Evolutionary conservation across 2,888 invertebrate genomes (phyloP).

Genomic region (Melikaiella ostensackeni): DNA sequence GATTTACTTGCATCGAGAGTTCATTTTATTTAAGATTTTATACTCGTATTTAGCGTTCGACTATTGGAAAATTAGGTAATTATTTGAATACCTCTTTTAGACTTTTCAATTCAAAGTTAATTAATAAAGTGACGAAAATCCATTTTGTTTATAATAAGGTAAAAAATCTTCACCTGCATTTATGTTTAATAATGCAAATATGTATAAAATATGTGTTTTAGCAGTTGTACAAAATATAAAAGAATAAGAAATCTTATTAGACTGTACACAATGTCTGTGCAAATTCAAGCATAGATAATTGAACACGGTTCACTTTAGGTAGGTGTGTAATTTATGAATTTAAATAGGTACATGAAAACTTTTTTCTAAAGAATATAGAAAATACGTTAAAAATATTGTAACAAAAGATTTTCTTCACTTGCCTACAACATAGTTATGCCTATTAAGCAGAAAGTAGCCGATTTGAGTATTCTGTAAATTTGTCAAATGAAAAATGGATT

Average conservation of each 20-base stretch:
- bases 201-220: neutral
- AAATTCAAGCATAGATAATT: neutral
- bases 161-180: neutral
- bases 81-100: no score
- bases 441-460: neutral
- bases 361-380: neutral
- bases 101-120: no score
- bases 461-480: neutral
- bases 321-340: neutral
- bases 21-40: no score
- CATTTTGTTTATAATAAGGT: neutral
- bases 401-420: neutral
- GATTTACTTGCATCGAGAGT: no score
- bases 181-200: neutral
- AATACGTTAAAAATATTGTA: slow-evolving; percentile 9
- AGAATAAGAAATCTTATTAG: no score
- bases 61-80: no score
- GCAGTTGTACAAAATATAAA: no score
- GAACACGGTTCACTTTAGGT: neutral
- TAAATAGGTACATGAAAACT: neutral
- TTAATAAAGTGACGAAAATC: neutral
- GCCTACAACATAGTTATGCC: neutral
- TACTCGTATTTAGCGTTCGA: no score
- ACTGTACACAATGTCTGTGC: neutral
- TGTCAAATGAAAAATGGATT: neutral